Percentiles rank a stretch among this genome's conserved stretches.
These are phyloP conservation scores for Plebejus argus DNA, from an alignment of 2,888 invertebrate genomes.

Conservation along the genomic window DNA sequence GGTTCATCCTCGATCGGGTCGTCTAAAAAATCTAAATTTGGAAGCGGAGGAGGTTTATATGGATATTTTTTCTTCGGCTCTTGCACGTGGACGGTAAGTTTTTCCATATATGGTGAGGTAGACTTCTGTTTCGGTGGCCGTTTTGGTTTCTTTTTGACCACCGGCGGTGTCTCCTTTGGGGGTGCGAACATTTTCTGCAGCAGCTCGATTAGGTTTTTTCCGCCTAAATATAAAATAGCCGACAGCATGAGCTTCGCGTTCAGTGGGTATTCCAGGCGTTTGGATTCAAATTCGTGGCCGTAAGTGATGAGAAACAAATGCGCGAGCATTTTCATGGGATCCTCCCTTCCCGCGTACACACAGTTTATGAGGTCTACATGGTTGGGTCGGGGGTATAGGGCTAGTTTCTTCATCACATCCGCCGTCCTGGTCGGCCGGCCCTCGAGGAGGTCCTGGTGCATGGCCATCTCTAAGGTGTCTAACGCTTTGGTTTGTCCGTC, in stretches of 20 bases:
- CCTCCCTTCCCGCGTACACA: conserved; percentile 55
- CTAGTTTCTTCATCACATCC: conserved; percentile 54
- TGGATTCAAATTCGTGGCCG: conserved; percentile 59
- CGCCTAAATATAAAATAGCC: conserved; percentile 63
- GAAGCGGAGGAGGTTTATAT: conserved; percentile 56
- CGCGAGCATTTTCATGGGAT: conserved; percentile 67
- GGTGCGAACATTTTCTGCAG: conserved; percentile 58
- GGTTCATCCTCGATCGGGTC: conserved; percentile 63
- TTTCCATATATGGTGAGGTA: conserved; percentile 66
- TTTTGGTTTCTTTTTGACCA: conserved; percentile 51
- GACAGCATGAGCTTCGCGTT: conserved; percentile 66
- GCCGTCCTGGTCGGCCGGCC: conserved; percentile 57
- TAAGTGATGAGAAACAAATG: conserved; percentile 58
- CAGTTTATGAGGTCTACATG: conserved; percentile 59
- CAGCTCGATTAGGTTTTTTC: conserved; percentile 54
- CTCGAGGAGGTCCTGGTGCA: conserved; percentile 68
- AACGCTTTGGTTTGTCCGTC: conserved; percentile 60
- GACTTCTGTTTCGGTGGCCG: conserved; percentile 58
- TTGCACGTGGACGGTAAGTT: conserved; percentile 57
- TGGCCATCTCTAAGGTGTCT: conserved; percentile 54
- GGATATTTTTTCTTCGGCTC: conserved; percentile 50
- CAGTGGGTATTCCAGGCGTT: conserved; percentile 54
- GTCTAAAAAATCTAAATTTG: conserved; percentile 62
- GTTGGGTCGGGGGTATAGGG: conserved; percentile 59
- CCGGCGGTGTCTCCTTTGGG: conserved; percentile 39